Evolutionary conservation across 2,888 invertebrate genomes (phyloP), one percentile per base, ranked within the genome.

Genomic region (Tiliacea citrago): DNA sequence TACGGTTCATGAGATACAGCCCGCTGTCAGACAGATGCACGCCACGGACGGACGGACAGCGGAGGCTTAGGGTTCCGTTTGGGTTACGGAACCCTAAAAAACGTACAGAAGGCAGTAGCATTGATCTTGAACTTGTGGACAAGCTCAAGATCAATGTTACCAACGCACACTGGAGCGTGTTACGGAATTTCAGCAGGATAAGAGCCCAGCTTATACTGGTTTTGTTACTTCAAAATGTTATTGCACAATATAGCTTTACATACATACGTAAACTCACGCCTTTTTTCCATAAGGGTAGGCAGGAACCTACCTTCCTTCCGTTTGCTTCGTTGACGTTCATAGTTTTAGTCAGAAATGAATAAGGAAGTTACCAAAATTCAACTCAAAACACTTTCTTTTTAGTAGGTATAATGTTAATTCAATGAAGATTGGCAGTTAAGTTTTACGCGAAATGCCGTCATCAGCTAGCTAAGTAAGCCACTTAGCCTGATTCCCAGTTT

Each of bases 351-450:
- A 12, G 16, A 58, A 29, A 53, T 18, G 21, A 70, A 55, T 55
- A 55, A 62, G 2, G 16, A 35, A 62, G 47, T 45, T 7, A 42
- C 49, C 0, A 21, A 71, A n/a, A n/a, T 42, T 68, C 5, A 53
- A 60, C 47, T 62, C 42, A 21, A 47, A 70, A 5, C 42, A 67
- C 21, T 82, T 68, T 63, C 29, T 67, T 79, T 82, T 80, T 70
- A 80, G 60, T n/a, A n/a, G n/a, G n/a, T 58, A 68, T 80, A 83
- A 79, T 35, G 62, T 51, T 80, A 60, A 57, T 49, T 67, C 75
- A 61, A 83, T 83, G 63, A 55, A 75, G 69, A 80, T 74, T 75
- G 49, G 63, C 62, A 71, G 68, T 82, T 65, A 82, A 68, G 29
- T 77, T 82, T 82, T 24, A 77, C 45, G 82, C 6, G 16, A 68